A percentile compares a stretch with the other conserved stretches of the same genome.
phyloP scores from a whole-genome alignment of 2,888 invertebrate genomes.

The Spisula subtruncata region DNA sequence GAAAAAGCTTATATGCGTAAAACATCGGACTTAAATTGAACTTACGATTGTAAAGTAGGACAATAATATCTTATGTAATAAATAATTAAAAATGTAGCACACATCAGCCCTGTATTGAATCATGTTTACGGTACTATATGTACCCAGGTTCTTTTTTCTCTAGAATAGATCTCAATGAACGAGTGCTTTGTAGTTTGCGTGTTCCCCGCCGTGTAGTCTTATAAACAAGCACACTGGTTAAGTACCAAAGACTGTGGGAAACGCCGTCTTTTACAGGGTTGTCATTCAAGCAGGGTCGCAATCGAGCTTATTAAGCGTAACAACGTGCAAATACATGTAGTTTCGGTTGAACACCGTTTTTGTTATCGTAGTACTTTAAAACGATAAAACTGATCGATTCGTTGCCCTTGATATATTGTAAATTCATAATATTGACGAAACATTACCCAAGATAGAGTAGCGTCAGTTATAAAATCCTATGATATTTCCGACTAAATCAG shows the following conservation, averaged over 20 bases:
- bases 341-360: not conserved
- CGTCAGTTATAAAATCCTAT: no score
- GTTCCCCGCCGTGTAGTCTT: not conserved
- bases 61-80: not conserved
- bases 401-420: not conserved
- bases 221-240: not conserved
- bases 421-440: not conserved
- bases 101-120: not conserved
- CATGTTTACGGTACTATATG: not conserved
- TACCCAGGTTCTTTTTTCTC: not conserved
- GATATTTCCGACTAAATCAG: no score
- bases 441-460: not conserved
- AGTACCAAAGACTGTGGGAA: slow-evolving; percentile 5
- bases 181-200: not conserved
- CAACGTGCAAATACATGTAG: not conserved
- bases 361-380: not conserved
- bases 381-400: not conserved
- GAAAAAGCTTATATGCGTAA: not conserved
- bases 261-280: not conserved
- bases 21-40: not conserved
- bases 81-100: not conserved
- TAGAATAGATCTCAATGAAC: not conserved
- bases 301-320: not conserved
- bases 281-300: not conserved
- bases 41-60: not conserved